Evolutionary conservation across 2,113 vertebrate genomes (phyloP).

Genomic region (Carassius carassius): DNA sequence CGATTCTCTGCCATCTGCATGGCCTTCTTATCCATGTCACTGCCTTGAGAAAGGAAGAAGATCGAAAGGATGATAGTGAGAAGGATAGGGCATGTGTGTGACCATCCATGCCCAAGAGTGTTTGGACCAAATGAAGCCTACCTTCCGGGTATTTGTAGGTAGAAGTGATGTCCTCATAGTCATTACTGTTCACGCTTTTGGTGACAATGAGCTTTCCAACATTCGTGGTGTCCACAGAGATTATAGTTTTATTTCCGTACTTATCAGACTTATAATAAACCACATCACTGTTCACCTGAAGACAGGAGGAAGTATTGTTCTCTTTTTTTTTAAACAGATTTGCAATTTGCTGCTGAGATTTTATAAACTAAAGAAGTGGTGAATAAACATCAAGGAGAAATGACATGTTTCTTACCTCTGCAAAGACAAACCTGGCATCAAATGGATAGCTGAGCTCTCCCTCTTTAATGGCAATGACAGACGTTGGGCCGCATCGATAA

Average conservation of each 20-base stretch:
- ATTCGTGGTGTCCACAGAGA: conserved; percentile 68
- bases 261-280: conserved; percentile 72
- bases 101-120: background rate
- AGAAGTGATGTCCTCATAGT: conserved; percentile 73
- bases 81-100: background rate
- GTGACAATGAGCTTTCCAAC: conserved; percentile 81
- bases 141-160: conserved; percentile 86
- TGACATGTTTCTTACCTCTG: conserved; percentile 77
- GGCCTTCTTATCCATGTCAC: conserved; percentile 68
- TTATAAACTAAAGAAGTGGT: background rate
- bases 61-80: background rate
- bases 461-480: conserved; percentile 82
- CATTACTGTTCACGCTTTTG: conserved; percentile 73
- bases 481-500: conserved; percentile 88
- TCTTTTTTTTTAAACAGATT: too few species aligned
- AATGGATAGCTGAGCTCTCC: conserved; percentile 82
- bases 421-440: conserved; percentile 84
- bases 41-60: conserved; percentile 67
- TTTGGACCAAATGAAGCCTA: conserved; percentile 59
- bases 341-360: background rate
- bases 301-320: conserved; percentile 35
- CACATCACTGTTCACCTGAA: conserved; percentile 88
- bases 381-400: background rate
- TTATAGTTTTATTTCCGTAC: conserved; percentile 69
- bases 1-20: conserved; percentile 77